Evolutionary conservation across 2,113 vertebrate genomes (phyloP).

Genomic region (Pongo abelii): DNA sequence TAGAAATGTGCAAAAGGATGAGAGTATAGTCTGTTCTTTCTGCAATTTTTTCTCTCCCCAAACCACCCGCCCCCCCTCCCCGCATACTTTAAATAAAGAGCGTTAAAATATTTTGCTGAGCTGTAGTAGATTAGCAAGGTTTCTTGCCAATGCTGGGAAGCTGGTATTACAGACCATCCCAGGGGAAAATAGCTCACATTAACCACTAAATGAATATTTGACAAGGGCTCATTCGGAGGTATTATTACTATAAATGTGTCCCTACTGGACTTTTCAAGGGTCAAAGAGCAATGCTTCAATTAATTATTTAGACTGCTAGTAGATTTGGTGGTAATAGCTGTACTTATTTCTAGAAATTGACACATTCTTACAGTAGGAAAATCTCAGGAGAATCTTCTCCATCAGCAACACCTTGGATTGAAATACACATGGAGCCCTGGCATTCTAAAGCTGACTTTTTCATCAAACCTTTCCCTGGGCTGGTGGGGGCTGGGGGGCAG

Average conservation of each 20-base stretch:
- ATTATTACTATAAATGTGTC: slow-evolving; percentile 95
- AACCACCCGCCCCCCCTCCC: slow-evolving; percentile 12
- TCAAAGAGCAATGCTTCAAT: slow-evolving; percentile 94
- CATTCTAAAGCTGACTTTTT: slow-evolving; percentile 43
- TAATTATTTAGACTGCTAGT: slow-evolving; percentile 97
- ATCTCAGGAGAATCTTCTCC: slow-evolving; percentile 78
- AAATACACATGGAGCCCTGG: slow-evolving; percentile 34
- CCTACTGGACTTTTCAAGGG: slow-evolving; percentile 93
- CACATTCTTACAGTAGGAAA: slow-evolving; percentile 84
- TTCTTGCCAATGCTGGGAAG: slow-evolving; percentile 91
- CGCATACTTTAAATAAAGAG: slow-evolving; percentile 87
- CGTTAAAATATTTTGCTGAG: slow-evolving; percentile 87
- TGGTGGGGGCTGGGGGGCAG: background rate
- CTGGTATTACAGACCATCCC: slow-evolving; percentile 91
- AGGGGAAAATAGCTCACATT: slow-evolving; percentile 94
- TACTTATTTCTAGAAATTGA: slow-evolving; percentile 84
- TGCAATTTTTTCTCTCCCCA: slow-evolving; percentile 70
- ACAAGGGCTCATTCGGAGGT: slow-evolving; percentile 95
- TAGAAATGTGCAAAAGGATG: slow-evolving; percentile 82
- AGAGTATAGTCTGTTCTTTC: slow-evolving; percentile 84
- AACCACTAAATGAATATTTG: slow-evolving; percentile 99
- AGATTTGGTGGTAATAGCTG: slow-evolving; percentile 92
- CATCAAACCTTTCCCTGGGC: slow-evolving; percentile 12
- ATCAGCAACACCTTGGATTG: slow-evolving; percentile 60
- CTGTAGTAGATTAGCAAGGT: slow-evolving; percentile 92